Conservation (phyloP, 1,140 invertebrate species). For the Portunus trituberculatus region DNA sequence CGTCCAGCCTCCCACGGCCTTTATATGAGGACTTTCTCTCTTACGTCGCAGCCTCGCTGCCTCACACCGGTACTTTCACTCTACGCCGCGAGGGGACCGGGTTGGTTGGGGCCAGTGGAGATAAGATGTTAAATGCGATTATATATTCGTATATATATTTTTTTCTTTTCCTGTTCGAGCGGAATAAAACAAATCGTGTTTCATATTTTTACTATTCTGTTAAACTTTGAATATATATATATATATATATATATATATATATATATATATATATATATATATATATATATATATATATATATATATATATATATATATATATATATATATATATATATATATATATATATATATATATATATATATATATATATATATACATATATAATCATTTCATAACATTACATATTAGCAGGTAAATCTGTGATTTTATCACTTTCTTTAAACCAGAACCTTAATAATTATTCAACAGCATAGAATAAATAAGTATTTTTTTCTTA, state of each 20-base stretch:
- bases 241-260: background rate
- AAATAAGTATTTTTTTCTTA: background rate
- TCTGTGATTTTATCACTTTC: too few relatives aligned
- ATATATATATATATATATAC: background rate
- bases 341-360: background rate
- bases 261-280: background rate
- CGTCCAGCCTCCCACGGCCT: background rate
- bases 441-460: too few relatives aligned
- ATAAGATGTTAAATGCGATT: too few relatives aligned
- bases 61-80: background rate
- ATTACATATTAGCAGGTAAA: too few relatives aligned
- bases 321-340: background rate
- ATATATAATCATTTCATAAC: background rate
- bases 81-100: background rate
- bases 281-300: background rate
- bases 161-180: background rate
- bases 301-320: background rate
- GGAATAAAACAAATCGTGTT: background rate
- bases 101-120: background rate
- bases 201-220: background rate
- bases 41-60: slow-evolving; percentile 5
- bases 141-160: too few relatives aligned
- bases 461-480: too few relatives aligned
- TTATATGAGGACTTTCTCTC: background rate
- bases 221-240: background rate